Percentiles rank a stretch among this genome's conserved stretches.
phyloP scores from a whole-genome alignment of 2,797 vertebrate species.

The Phrynocephalus vlangalii region DNA sequence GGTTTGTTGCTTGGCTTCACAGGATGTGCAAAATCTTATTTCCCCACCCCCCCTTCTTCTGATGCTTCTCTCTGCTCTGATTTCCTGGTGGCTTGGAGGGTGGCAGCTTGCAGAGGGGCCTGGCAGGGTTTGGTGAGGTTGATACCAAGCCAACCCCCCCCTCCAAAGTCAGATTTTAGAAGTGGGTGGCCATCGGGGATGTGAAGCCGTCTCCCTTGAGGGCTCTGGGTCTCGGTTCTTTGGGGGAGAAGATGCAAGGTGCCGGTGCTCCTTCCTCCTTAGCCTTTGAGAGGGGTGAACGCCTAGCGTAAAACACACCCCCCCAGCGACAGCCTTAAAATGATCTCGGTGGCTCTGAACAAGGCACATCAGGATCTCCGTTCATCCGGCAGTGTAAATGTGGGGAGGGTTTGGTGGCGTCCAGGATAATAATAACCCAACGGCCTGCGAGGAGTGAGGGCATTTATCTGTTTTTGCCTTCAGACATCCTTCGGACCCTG shows the following conservation, averaged over 20 bases:
- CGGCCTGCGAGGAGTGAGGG: not conserved
- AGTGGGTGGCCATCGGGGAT: no score
- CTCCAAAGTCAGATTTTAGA: no score
- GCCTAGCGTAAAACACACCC: not conserved
- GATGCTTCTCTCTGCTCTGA: no score
- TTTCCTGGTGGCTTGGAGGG: not conserved
- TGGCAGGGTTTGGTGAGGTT: no score
- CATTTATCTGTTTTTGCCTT: not conserved
- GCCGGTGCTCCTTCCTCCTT: no score
- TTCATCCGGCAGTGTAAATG: not conserved
- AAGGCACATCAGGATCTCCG: rapidly evolving
- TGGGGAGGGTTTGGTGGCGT: not conserved
- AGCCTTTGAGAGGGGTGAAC: no score
- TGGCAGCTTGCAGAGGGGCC: not conserved
- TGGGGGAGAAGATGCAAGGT: no score
- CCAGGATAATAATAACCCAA: not conserved
- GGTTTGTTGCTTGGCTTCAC: not conserved
- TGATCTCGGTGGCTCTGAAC: rapidly evolving
- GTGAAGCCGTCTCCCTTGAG: not conserved
- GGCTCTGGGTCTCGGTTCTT: not conserved
- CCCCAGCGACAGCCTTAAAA: not conserved
- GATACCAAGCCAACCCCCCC: no score
- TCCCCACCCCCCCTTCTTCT: no score
- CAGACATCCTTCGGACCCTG: not conserved
- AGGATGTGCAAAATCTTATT: no score